phyloP scores from a whole-genome alignment of 2,797 vertebrate genomes.

The Paratrypauchen microcephalus region DNA sequence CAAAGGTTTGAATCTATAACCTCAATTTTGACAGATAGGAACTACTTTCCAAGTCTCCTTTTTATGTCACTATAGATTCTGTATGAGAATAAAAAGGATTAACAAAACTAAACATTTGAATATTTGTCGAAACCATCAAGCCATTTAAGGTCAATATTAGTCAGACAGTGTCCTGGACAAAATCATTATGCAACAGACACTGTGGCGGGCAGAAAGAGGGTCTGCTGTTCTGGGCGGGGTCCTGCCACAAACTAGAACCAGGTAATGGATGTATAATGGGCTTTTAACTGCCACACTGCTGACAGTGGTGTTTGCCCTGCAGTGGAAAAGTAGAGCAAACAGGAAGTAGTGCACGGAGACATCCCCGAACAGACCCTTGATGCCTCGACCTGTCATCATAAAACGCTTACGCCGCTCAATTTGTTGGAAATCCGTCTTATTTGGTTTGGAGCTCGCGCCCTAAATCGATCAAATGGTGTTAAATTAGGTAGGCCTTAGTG shows the following conservation, averaged over 20 bases:
- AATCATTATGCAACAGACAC: conserved; percentile 28
- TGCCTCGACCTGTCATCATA: conserved; percentile 38
- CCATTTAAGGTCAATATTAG: conserved; percentile 4
- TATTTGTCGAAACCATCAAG: background rate
- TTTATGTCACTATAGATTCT: background rate
- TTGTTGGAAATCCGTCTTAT: conserved; percentile 43
- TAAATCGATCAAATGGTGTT: conserved; percentile 35
- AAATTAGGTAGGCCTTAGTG: conserved; percentile 45
- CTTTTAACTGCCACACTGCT: conserved; percentile 67
- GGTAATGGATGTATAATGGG: conserved; percentile 76
- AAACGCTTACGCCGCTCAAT: conserved; percentile 45
- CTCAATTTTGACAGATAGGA: too few relatives aligned
- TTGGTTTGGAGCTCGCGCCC: conserved; percentile 16
- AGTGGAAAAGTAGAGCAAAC: conserved; percentile 63
- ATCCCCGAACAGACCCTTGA: conserved; percentile 39
- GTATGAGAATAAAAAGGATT: background rate
- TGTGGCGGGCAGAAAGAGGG: conserved; percentile 27
- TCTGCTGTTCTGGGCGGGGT: conserved; percentile 33
- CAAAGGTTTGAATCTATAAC: too few relatives aligned
- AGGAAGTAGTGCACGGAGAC: conserved; percentile 62
- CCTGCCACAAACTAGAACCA: conserved; percentile 30
- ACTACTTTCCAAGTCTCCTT: too few relatives aligned
- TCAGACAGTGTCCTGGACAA: conserved; percentile 42
- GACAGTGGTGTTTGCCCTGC: conserved; percentile 68
- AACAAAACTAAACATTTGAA: background rate